phyloP scores from a whole-genome alignment of 2,888 invertebrate species.

The Catocala sponsa region DNA sequence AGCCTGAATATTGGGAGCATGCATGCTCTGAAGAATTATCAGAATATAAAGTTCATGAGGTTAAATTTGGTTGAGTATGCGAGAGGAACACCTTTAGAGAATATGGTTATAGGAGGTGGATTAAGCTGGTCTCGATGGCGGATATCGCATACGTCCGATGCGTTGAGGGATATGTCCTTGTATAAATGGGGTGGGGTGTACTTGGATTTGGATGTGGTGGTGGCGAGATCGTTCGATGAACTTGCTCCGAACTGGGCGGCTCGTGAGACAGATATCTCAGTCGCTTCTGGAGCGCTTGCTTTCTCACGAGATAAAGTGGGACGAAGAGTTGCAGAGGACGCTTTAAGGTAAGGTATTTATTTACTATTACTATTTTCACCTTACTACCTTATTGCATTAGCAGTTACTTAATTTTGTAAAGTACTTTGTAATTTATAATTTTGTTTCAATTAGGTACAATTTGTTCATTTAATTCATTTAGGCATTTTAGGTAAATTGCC shows the following conservation, averaged over 20 bases:
- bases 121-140: slow-evolving; percentile 25
- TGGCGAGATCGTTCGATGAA: slow-evolving; percentile 42
- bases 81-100: slow-evolving; percentile 34
- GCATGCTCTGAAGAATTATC: slow-evolving; percentile 21
- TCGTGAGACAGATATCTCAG: slow-evolving; percentile 14
- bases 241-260: slow-evolving; percentile 43
- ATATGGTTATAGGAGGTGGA: slow-evolving; percentile 19
- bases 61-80: slow-evolving; percentile 37
- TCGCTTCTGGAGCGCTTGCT: slow-evolving; percentile 16
- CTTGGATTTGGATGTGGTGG: slow-evolving; percentile 45
- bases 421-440: too few species aligned
- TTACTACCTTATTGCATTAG: neutral
- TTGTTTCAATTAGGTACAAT: too few species aligned
- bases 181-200: slow-evolving; percentile 50
- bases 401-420: too few species aligned
- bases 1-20: slow-evolving; percentile 14
- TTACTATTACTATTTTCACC: too few species aligned
- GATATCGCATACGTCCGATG: slow-evolving; percentile 43
- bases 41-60: slow-evolving; percentile 35
- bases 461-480: too few species aligned
- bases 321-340: slow-evolving; percentile 21
- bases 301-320: slow-evolving; percentile 33
- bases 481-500: too few species aligned
- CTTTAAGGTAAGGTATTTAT: slow-evolving; percentile 25
- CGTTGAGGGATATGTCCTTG: slow-evolving; percentile 42